Conservation (phyloP, 2,113 vertebrate species). For the Probosciger aterrimus region DNA sequence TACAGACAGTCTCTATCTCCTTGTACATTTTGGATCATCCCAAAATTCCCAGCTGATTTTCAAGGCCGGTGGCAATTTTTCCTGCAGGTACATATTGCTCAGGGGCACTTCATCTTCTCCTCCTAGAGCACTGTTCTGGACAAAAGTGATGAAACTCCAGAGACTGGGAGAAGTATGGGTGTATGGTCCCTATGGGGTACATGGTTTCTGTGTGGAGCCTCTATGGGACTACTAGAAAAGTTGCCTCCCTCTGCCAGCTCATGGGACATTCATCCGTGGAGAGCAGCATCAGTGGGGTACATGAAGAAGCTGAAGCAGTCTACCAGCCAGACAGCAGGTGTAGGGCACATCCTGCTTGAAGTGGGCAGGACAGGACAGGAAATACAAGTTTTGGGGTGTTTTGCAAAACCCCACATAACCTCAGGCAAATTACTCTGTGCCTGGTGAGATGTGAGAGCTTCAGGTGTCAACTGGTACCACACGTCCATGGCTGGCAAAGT, state of each 20-base stretch:
- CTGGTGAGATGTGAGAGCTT: not conserved
- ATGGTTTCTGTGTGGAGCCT: not conserved
- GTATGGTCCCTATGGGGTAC: no score
- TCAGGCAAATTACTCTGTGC: not conserved
- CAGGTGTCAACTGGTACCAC: no score
- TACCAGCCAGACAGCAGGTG: fast-evolving
- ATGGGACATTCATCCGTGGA: no score
- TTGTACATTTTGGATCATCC: not conserved
- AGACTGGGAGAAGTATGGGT: not conserved
- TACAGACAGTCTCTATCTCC: not conserved
- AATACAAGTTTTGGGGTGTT: fast-evolving
- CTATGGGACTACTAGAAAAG: not conserved
- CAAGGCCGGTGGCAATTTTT: not conserved
- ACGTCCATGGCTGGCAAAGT: not conserved
- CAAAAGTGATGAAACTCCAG: not conserved
- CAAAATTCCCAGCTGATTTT: not conserved
- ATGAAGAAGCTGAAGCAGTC: not conserved
- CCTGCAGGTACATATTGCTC: not conserved
- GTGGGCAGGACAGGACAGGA: not conserved
- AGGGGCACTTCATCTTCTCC: not conserved
- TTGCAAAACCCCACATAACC: not conserved
- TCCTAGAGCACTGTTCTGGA: not conserved
- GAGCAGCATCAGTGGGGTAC: no score
- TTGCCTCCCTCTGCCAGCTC: not conserved
- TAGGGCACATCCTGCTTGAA: not conserved